phyloP scores from a whole-genome alignment of 2,113 vertebrate genomes.

The Miniopterus natalensis region DNA sequence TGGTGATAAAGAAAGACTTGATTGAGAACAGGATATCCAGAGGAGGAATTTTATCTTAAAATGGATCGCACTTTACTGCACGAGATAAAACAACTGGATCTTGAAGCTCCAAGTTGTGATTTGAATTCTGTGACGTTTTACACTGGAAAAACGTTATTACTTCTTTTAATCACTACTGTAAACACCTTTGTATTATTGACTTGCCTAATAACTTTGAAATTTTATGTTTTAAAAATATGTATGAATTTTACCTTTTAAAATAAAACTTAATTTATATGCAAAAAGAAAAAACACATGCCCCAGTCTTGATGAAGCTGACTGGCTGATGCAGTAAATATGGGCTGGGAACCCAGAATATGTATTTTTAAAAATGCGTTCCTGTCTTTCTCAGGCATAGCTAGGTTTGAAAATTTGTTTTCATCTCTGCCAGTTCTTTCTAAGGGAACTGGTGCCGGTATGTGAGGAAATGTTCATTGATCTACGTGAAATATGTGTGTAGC shows the following conservation, averaged over 20 bases:
- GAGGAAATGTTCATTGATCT: background rate
- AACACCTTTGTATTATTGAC: conserved; percentile 82
- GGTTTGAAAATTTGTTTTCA: conserved; percentile 12
- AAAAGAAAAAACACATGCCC: background rate
- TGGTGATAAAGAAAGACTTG: background rate
- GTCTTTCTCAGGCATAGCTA: background rate
- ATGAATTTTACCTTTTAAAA: conserved; percentile 79
- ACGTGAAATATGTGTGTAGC: background rate
- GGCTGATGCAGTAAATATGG: background rate
- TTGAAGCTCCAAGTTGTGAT: conserved; percentile 74
- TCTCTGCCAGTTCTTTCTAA: background rate
- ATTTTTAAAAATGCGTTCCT: background rate
- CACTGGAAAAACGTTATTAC: conserved; percentile 71
- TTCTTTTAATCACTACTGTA: conserved; percentile 59
- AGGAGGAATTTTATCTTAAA: conserved; percentile 68
- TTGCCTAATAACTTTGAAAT: conserved; percentile 71
- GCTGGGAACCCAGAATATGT: background rate
- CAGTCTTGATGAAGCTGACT: background rate
- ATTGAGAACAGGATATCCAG: background rate
- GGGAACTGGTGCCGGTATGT: background rate
- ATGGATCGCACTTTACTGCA: conserved; percentile 70
- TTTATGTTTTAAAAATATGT: conserved; percentile 71
- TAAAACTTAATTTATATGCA: conserved; percentile 80
- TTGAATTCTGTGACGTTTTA: conserved; percentile 74
- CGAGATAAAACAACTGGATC: conserved; percentile 56